phyloP scores from a whole-genome alignment of 2,797 vertebrate genomes.

The Enteromius paludinosus region DNA sequence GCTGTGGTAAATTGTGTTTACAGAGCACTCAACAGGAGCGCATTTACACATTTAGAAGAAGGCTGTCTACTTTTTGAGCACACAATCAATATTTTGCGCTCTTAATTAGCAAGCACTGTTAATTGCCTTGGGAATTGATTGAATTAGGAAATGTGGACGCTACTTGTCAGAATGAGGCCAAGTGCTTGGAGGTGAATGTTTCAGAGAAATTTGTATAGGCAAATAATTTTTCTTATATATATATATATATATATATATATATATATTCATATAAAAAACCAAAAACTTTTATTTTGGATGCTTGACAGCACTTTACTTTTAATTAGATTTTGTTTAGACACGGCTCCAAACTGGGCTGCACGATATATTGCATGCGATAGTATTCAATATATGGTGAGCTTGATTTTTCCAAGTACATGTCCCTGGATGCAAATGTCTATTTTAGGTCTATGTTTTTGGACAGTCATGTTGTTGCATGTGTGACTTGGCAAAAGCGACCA shows the following conservation, averaged over 20 bases:
- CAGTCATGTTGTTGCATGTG: not conserved
- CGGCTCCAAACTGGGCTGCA: no score
- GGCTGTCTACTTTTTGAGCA: not conserved
- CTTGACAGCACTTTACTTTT: no score
- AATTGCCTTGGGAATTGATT: not conserved
- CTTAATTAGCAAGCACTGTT: conserved; percentile 2
- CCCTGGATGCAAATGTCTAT: not conserved
- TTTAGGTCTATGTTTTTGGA: not conserved
- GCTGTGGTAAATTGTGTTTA: conserved; percentile 12
- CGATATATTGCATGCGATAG: no score
- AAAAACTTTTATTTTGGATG: no score
- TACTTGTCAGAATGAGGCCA: not conserved
- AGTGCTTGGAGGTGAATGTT: not conserved
- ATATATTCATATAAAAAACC: no score
- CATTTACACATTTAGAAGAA: conserved; percentile 23
- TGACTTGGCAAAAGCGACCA: not conserved
- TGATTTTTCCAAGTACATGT: not conserved
- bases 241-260: no score
- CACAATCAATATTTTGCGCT: conserved; percentile 23
- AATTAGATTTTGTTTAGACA: no score
- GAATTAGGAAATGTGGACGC: not conserved
- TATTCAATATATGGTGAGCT: not conserved
- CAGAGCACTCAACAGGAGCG: not conserved
- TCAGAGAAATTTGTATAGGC: not conserved
- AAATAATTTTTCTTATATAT: no score